A percentile compares a stretch with the other conserved stretches of the same genome.
These are phyloP conservation scores for Ictalurus punctatus DNA, from an alignment of 2,113 vertebrate species.

Conservation along the genomic window DNA sequence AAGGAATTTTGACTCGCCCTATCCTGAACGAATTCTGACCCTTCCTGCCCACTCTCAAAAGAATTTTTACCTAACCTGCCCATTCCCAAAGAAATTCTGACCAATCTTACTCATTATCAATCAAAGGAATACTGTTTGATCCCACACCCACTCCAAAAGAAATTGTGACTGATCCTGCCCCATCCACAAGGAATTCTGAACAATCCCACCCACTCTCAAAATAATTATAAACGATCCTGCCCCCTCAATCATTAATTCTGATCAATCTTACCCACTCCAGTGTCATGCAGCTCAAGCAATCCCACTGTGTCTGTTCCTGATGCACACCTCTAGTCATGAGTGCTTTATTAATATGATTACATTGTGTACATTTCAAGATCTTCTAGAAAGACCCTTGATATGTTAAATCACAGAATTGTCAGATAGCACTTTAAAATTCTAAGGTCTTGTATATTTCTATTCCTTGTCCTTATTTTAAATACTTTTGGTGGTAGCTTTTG, in stretches of 20 bases:
- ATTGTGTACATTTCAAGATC: not conserved
- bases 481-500: not conserved
- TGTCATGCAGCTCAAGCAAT: not conserved
- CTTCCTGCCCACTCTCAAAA: not conserved
- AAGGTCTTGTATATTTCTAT: not conserved
- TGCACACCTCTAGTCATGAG: not conserved
- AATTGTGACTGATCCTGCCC: not conserved
- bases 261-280: not conserved
- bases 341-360: slow-evolving; percentile 15
- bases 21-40: not conserved
- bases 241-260: not conserved
- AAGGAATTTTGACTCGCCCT: not conserved
- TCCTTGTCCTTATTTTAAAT: slow-evolving; percentile 12
- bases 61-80: not conserved
- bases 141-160: not conserved
- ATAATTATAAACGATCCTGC: not conserved
- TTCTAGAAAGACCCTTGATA: not conserved
- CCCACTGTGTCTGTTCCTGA: not conserved
- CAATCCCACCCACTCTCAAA: not conserved
- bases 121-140: not conserved
- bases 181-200: not conserved
- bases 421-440: not conserved
- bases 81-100: not conserved
- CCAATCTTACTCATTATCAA: not conserved
- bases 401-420: not conserved